A percentile compares a stretch with the other conserved stretches of the same genome.
These are phyloP conservation scores for Rambutsinella grinnellia DNA, from an alignment of 2,888 invertebrate species.

Conservation along the genomic window DNA sequence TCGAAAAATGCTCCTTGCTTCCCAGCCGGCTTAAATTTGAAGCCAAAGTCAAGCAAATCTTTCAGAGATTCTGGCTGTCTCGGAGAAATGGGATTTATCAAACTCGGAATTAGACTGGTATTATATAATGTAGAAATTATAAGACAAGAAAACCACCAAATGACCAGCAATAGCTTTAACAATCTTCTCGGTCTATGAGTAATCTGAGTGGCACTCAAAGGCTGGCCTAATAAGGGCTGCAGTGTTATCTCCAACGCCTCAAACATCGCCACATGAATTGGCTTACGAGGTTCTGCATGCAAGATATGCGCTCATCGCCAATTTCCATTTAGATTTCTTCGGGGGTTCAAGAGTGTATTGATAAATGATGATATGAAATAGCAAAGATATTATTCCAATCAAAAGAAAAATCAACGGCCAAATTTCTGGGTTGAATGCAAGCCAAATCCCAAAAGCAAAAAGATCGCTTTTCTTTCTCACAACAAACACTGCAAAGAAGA, in stretches of 20 bases:
- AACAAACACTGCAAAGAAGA: constrained; percentile 54
- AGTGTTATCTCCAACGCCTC: constrained; percentile 57
- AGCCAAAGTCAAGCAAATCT: constrained; percentile 57
- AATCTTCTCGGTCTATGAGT: constrained; percentile 49
- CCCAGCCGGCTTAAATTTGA: constrained; percentile 51
- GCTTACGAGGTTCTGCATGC: constrained; percentile 19
- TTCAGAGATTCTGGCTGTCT: constrained; percentile 54
- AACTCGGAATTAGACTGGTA: constrained; percentile 59
- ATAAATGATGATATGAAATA: constrained; percentile 51
- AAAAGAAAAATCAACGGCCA: constrained; percentile 60
- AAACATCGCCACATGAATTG: constrained; percentile 42
- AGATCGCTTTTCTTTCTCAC: constrained; percentile 58
- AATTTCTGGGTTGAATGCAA: constrained; percentile 60
- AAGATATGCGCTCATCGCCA: constrained; percentile 37
- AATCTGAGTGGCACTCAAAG: constrained; percentile 45
- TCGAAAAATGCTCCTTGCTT: constrained; percentile 60
- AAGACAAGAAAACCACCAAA: constrained; percentile 63
- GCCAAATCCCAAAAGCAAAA: constrained; percentile 62
- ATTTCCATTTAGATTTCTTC: background rate
- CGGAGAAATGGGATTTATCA: constrained; percentile 59
- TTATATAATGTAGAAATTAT: constrained; percentile 64
- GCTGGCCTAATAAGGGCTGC: constrained; percentile 57
- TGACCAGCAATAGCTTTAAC: constrained; percentile 46
- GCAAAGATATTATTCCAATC: constrained; percentile 48
- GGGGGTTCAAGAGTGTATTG: constrained; percentile 33